Percentiles rank a stretch among this genome's conserved stretches.
These are phyloP conservation scores for Conus canariensis DNA, from an alignment of 2,888 invertebrate genomes.

Conservation along the genomic window DNA sequence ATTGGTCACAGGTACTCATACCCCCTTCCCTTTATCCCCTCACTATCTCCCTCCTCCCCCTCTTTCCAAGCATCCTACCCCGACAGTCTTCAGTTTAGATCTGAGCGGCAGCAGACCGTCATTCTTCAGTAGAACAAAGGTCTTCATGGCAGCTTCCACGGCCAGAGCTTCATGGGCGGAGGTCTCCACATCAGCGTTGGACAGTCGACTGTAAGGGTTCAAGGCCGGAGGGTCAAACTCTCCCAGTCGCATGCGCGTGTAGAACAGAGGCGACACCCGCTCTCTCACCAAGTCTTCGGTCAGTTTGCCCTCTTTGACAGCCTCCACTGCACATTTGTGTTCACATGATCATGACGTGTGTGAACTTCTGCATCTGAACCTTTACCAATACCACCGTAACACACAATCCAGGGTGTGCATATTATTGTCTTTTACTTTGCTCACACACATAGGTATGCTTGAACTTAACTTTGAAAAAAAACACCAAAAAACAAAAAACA, in stretches of 20 bases:
- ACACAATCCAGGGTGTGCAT: no score
- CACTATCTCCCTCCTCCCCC: no score
- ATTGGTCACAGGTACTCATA: no score
- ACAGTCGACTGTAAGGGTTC: slow-evolving; percentile 64
- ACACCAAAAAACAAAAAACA: no score
- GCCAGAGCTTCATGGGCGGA: slow-evolving; percentile 61
- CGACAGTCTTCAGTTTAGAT: slow-evolving; percentile 37
- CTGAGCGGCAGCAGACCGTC: slow-evolving; percentile 57
- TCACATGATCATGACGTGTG: not conserved
- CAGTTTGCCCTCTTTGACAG: slow-evolving; percentile 51
- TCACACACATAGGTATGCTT: no score
- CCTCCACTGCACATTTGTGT: slow-evolving; percentile 45
- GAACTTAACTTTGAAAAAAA: no score
- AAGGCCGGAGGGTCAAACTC: slow-evolving; percentile 61
- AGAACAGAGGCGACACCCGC: slow-evolving; percentile 57
- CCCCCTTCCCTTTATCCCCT: no score
- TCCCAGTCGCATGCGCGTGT: slow-evolving; percentile 61
- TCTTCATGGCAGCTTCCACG: slow-evolving; percentile 66
- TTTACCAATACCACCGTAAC: not conserved
- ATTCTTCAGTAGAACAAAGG: slow-evolving; percentile 73
- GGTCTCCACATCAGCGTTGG: slow-evolving; percentile 59
- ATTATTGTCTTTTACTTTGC: no score
- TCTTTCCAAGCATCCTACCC: slow-evolving; percentile 28
- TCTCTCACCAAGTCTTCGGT: slow-evolving; percentile 48
- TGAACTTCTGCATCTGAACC: no score